These are phyloP conservation scores for Folsomia manolachei DNA, from an alignment of 2,888 invertebrate species.

Conservation along the genomic window DNA sequence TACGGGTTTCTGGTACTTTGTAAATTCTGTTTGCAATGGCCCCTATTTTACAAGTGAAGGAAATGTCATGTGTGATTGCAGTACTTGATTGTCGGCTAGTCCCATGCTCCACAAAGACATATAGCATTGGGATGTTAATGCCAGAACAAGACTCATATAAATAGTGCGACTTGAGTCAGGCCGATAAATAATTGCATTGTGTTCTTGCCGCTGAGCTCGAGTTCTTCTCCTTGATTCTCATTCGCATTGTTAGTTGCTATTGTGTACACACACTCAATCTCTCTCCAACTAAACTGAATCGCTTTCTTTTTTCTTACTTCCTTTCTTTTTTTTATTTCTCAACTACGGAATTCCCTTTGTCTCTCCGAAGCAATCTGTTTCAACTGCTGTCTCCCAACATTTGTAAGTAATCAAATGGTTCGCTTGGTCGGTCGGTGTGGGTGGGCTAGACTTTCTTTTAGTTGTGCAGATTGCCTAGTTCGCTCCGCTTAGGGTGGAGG, in stretches of 20 bases:
- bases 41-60: constrained; percentile 1
- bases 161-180: constrained; percentile 37
- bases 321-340: constrained; percentile 12
- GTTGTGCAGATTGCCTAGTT: constrained; percentile 1
- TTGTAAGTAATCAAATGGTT: constrained; percentile 9
- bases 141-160: constrained; percentile 45
- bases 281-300: background rate
- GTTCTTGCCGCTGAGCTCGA: constrained; percentile 7
- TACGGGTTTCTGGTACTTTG: constrained; percentile 12
- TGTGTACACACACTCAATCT: constrained; percentile 5
- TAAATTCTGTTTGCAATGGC: constrained; percentile 13
- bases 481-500: too few relatives aligned
- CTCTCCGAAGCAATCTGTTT: constrained; percentile 7
- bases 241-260: background rate
- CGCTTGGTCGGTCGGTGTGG: background rate
- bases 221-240: constrained; percentile 21
- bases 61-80: constrained; percentile 32
- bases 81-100: constrained; percentile 17
- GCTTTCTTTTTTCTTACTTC: background rate
- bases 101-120: too few relatives aligned
- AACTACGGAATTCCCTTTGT: constrained; percentile 20
- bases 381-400: background rate
- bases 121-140: constrained; percentile 30
- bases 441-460: background rate
- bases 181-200: constrained; percentile 50